Percentiles rank a stretch among this genome's conserved stretches.
phyloP scores from a whole-genome alignment of 1,140 invertebrate species.

The Antheraea pernyi region DNA sequence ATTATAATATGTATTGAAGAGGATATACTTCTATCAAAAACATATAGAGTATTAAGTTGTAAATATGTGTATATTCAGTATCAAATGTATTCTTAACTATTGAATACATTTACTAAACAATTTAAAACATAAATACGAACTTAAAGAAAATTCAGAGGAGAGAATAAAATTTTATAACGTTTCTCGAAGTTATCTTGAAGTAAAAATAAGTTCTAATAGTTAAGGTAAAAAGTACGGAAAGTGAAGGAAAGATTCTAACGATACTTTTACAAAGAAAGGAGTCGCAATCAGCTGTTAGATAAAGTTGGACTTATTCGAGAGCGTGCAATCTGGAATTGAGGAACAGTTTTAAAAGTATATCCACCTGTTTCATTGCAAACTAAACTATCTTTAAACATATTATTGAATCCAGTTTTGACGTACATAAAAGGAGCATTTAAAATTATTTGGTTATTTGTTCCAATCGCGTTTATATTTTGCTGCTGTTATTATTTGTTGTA shows the following conservation, averaged over 20 bases:
- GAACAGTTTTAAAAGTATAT: constrained; percentile 53
- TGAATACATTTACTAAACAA: neutral
- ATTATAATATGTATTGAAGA: too few species aligned
- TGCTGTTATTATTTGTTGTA: too few species aligned
- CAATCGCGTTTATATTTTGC: too few species aligned
- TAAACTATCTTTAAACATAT: constrained; percentile 23
- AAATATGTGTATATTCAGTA: neutral
- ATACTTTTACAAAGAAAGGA: constrained; percentile 54
- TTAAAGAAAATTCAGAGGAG: neutral
- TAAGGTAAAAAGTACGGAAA: constrained; percentile 45
- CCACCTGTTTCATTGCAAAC: constrained; percentile 34
- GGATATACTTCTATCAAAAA: too few species aligned
- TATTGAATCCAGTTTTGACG: constrained; percentile 6
- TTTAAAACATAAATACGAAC: neutral
- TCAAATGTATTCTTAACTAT: too few species aligned
- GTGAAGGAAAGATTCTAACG: constrained; percentile 48
- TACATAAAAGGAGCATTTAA: neutral
- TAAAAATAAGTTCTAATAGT: constrained; percentile 26
- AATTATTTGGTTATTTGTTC: too few species aligned
- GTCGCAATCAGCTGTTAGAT: constrained; percentile 65
- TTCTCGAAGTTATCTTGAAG: constrained; percentile 17
- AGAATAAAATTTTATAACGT: constrained; percentile 8
- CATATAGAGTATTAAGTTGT: too few species aligned
- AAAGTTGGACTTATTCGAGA: constrained; percentile 50
- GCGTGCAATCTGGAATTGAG: constrained; percentile 53